phyloP scores from a whole-genome alignment of 2,797 vertebrate genomes.

The Argentina silus region DNA sequence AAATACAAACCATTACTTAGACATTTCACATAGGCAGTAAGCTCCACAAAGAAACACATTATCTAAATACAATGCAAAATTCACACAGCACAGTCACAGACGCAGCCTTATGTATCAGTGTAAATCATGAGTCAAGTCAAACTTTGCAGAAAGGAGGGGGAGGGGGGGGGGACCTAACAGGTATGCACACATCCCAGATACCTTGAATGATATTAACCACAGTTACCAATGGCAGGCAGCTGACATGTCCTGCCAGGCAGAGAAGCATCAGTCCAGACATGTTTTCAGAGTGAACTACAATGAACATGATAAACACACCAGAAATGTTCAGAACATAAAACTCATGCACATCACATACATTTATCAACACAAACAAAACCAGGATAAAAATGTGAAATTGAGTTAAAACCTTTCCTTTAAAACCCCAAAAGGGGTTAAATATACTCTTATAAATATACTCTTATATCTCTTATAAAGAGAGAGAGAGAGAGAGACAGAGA shows the following conservation, averaged over 20 bases:
- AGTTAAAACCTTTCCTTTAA: constrained; percentile 47
- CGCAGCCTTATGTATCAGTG: constrained; percentile 38
- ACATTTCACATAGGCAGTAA: constrained; percentile 60
- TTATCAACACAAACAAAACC: constrained; percentile 41
- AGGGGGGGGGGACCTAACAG: constrained; percentile 33
- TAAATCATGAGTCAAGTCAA: constrained; percentile 38
- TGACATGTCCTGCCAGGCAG: constrained; percentile 42
- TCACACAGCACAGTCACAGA: constrained; percentile 53
- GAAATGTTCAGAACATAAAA: constrained; percentile 30
- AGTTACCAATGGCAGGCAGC: constrained; percentile 29
- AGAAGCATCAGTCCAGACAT: constrained; percentile 36
- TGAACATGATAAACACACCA: constrained; percentile 29
- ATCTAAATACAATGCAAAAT: constrained; percentile 69
- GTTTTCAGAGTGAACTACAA: constrained; percentile 35
- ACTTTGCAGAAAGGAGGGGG: constrained; percentile 2
- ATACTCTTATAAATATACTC: constrained; percentile 68
- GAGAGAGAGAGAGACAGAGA: constrained; percentile 75
- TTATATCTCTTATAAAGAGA: constrained; percentile 67
- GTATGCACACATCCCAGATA: constrained; percentile 31
- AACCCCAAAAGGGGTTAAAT: constrained; percentile 71
- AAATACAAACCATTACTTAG: constrained; percentile 64
- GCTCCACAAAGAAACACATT: constrained; percentile 54
- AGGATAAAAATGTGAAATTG: constrained; percentile 40
- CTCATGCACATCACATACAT: constrained; percentile 36
- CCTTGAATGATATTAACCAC: constrained; percentile 22